Evolutionary conservation across 2,797 vertebrate species (phyloP).

Genomic region (Melanotaenia pygmaea): DNA sequence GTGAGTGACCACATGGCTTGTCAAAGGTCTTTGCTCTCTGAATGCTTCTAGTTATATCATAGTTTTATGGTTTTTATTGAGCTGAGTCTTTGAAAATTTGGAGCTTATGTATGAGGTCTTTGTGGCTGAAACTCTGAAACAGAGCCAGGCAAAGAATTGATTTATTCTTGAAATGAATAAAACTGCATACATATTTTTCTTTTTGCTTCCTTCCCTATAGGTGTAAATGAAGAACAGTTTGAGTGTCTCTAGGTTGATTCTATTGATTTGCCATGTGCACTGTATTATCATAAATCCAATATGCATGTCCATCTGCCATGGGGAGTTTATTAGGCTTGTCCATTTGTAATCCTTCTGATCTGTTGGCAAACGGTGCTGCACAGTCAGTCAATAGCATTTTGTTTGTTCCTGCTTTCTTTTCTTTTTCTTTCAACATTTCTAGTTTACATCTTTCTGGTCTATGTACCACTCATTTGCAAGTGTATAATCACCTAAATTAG

Average conservation of each 20-base stretch:
- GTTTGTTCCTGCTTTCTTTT: constrained; percentile 6
- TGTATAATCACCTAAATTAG: constrained; percentile 15
- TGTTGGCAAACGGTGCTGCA: constrained; percentile 28
- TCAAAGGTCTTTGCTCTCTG: no score
- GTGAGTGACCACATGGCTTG: no score
- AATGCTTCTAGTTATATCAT: neutral
- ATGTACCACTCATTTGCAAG: constrained; percentile 19
- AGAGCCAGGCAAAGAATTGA: constrained; percentile 12
- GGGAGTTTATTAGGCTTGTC: constrained; percentile 49
- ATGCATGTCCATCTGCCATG: constrained; percentile 43
- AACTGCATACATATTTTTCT: constrained; percentile 6
- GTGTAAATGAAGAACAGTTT: constrained; percentile 16
- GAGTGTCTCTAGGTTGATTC: constrained; percentile 41
- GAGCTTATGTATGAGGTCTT: neutral
- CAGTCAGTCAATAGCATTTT: constrained; percentile 9
- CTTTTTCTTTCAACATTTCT: neutral
- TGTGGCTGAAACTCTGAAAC: constrained; percentile 14
- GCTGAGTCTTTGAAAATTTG: neutral
- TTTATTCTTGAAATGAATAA: constrained; percentile 4
- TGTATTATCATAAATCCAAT: constrained; percentile 68
- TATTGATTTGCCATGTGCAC: constrained; percentile 57
- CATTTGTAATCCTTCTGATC: constrained; percentile 42
- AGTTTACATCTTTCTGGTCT: neutral
- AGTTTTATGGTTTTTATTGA: neutral
- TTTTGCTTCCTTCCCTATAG: constrained; percentile 8